These are phyloP conservation scores for Mola mola DNA, from an alignment of 2,113 vertebrate species.

Conservation along the genomic window DNA sequence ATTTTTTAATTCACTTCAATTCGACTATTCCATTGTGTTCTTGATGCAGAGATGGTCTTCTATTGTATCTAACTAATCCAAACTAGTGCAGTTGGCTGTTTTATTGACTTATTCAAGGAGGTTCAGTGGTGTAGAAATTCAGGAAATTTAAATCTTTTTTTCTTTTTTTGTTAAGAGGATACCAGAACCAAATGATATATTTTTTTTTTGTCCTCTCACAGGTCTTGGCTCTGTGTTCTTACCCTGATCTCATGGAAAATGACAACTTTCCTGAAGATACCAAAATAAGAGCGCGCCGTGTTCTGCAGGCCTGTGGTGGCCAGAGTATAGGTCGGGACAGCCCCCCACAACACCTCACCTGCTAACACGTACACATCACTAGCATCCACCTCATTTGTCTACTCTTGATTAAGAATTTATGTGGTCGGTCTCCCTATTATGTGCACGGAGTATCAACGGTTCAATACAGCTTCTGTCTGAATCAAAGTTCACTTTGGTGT, in stretches of 20 bases:
- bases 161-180: too few species aligned
- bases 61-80: too few species aligned
- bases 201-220: constrained; percentile 33
- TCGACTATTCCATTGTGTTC: too few species aligned
- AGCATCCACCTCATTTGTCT: constrained; percentile 1
- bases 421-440: background rate
- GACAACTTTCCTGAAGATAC: constrained; percentile 84
- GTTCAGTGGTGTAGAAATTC: too few species aligned
- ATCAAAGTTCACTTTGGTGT: constrained; percentile 34
- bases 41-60: too few species aligned
- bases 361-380: background rate
- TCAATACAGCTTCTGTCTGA: background rate
- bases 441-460: background rate
- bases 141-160: too few species aligned
- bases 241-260: constrained; percentile 84
- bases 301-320: constrained; percentile 85
- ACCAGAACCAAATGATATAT: too few species aligned
- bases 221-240: constrained; percentile 84
- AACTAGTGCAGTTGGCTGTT: too few species aligned
- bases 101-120: too few species aligned
- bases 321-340: constrained; percentile 84
- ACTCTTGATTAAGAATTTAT: constrained; percentile 41
- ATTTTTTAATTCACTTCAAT: too few species aligned
- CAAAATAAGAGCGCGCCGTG: constrained; percentile 81
- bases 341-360: constrained; percentile 25